Evolutionary conservation across 2,888 invertebrate genomes (phyloP), one percentile per base, ranked within the genome.

Genomic region (Drosophila peninsularis): DNA sequence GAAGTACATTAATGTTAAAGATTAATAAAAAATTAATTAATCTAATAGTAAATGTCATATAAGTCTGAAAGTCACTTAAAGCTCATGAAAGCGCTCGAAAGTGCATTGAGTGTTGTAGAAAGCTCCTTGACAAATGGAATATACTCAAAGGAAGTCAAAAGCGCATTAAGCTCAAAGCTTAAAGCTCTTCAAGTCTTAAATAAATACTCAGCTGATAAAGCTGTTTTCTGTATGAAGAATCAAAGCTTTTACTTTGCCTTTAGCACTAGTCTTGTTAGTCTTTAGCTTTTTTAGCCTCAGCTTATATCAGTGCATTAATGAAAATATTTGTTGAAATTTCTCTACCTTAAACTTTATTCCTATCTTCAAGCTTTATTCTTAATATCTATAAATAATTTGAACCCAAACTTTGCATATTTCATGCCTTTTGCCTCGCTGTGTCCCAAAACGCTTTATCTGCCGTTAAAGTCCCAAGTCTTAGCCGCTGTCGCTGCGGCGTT

Each of bases 401-500:
- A 10, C 9, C 21, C 14, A 19, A 21, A 21, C 7, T 21, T 32
- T 21, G 14, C 19, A 50, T 21, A 50, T 14, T 50, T 50, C 21
- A 34, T 10, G 34, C 14, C 14, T n/a, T n/a, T n/a, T 6, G 24
- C 13, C 39, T 5, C 9, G n/a, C 53, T 9, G 13, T 42, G 42
- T 13, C n/a, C 13, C 5, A 34, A 53, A 27, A 39, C 41, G 5
- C 0, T 34, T 24, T 17, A 47, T 34, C 49, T 44, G 30, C 0
- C 9, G 47, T 45, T 21, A 17, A 19, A 30, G 4, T n/a, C 10
- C 1, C 36, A n/a, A 3, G 10, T 52, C 42, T 67, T 14, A 45
- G 36, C 37, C 9, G 24, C 13, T 53, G 17, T 34, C 30, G 36
- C 49, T 49, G 42, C 2, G 54, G 32, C 54, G 39, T 54, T 69